Evolutionary conservation across 2,888 invertebrate genomes (phyloP), one percentile per base, ranked within the genome.

Genomic region (Polyommatus iphigenia): DNA sequence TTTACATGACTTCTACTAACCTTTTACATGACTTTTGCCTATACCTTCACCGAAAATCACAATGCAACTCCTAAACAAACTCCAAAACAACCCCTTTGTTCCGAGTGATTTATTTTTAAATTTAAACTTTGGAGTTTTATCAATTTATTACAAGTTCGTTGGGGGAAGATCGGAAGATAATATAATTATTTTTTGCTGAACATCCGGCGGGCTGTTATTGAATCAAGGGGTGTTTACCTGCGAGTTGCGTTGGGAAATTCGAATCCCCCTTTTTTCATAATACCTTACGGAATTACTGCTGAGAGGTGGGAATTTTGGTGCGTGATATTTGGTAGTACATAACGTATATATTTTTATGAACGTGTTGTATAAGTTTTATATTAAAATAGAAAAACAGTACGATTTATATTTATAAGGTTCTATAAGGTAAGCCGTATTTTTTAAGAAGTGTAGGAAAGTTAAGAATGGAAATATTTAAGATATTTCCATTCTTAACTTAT

Each of bases 141-240:
- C 77, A 78, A 78, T 78, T 78, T 71, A 73, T 73, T 78, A 71
- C 59, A 73, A 78, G 78, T 78, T 77, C 78, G 46, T 77, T n/a
- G 67, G 75, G 85, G 84, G 85, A 84, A 85, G 85, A 84, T 84
- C 83, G 86, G 84, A 82, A 84, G 86, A 87, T 91, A 91, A 91
- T 87, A 85, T 83, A 90, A 91, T 91, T 90, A 90, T 91, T 88
- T 89, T 80, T 90, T 87, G 67, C 84, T 86, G 86, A 89, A 85
- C 88, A 88, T 88, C 88, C 88, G 85, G 86, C 87, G 89, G 88
- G 88, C 85, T 86, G 87, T 91, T 89, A 91, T 92, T 91, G 90
- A 91, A 91, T 92, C 91, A 92, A 85, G 85, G 86, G 87, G 85
- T 90, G 88, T 91, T 90, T 90, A 91, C 90, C 89, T 89, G 88